Conservation (phyloP, 2,797 vertebrate species). For the Steatocranus sp. region DNA sequence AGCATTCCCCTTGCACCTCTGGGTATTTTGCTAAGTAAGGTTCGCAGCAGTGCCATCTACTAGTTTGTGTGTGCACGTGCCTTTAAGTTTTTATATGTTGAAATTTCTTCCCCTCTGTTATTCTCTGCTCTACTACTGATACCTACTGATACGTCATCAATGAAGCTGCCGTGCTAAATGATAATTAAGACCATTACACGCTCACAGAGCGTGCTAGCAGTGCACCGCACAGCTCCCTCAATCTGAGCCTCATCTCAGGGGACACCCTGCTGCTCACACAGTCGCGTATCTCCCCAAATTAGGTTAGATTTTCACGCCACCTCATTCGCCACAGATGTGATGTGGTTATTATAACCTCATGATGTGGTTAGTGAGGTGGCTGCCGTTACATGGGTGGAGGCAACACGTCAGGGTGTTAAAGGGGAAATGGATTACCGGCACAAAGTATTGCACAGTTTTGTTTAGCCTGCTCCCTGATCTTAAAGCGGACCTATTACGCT, state of each 20-base stretch:
- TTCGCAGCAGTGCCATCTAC: background rate
- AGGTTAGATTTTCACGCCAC: slow-evolving; percentile 72
- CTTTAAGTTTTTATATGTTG: slow-evolving; percentile 36
- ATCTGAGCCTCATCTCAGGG: slow-evolving; percentile 63
- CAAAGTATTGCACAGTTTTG: slow-evolving; percentile 4
- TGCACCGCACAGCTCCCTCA: slow-evolving; percentile 53
- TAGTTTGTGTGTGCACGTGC: slow-evolving; percentile 5
- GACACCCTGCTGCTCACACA: slow-evolving; percentile 65
- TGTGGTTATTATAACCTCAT: slow-evolving; percentile 71
- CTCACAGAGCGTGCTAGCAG: slow-evolving; percentile 62
- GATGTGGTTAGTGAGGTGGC: slow-evolving; percentile 66
- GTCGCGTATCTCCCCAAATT: slow-evolving; percentile 68
- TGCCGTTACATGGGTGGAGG: slow-evolving; percentile 53
- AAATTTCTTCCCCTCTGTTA: slow-evolving; percentile 15
- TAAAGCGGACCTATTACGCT: background rate
- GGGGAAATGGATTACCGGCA: slow-evolving; percentile 37
- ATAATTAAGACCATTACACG: slow-evolving; percentile 76
- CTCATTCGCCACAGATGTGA: slow-evolving; percentile 68
- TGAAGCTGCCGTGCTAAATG: slow-evolving; percentile 71
- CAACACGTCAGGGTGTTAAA: slow-evolving; percentile 42
- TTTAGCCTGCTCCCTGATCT: background rate
- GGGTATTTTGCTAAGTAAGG: slow-evolving; percentile 3
- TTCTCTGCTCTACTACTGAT: slow-evolving; percentile 29
- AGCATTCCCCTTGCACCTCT: slow-evolving; percentile 4
- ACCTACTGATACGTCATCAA: slow-evolving; percentile 53